phyloP scores from a whole-genome alignment of 1,140 invertebrate genomes.

The Acyrthosiphon pisum region DNA sequence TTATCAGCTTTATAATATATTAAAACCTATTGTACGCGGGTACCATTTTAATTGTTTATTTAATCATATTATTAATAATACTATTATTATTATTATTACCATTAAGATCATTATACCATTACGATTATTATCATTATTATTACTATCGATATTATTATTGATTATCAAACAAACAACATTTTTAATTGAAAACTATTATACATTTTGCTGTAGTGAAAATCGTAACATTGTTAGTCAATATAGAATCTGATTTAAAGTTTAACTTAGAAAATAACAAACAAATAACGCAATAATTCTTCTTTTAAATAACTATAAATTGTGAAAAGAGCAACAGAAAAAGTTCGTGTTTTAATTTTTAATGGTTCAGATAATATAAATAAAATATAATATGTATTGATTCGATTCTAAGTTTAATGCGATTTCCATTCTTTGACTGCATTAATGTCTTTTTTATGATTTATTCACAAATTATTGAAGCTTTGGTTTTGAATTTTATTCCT shows the following conservation, averaged over 20 bases:
- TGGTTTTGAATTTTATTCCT: not conserved
- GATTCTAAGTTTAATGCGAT: not conserved
- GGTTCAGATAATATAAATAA: not conserved
- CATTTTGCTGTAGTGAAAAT: not conserved
- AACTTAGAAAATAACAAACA: too few species aligned
- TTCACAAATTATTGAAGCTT: not conserved
- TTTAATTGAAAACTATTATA: not conserved
- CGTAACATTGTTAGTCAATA: not conserved
- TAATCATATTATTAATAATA: not conserved
- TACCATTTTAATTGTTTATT: not conserved
- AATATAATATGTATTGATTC: not conserved
- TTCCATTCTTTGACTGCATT: not conserved
- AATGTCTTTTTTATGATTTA: not conserved
- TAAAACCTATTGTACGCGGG: not conserved
- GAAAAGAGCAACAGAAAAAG: not conserved
- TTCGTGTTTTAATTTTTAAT: not conserved
- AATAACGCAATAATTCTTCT: too few species aligned
- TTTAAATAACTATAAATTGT: too few species aligned
- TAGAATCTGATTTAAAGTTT: too few species aligned
- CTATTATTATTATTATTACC: not conserved
- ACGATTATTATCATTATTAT: not conserved
- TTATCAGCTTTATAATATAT: not conserved
- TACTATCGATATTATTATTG: not conserved
- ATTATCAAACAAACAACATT: not conserved
- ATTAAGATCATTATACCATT: too few species aligned